Percentiles rank a stretch among this genome's conserved stretches.
Evolutionary conservation across 2,888 invertebrate species (phyloP).

Genomic region (Meiosimyza decipiens): DNA sequence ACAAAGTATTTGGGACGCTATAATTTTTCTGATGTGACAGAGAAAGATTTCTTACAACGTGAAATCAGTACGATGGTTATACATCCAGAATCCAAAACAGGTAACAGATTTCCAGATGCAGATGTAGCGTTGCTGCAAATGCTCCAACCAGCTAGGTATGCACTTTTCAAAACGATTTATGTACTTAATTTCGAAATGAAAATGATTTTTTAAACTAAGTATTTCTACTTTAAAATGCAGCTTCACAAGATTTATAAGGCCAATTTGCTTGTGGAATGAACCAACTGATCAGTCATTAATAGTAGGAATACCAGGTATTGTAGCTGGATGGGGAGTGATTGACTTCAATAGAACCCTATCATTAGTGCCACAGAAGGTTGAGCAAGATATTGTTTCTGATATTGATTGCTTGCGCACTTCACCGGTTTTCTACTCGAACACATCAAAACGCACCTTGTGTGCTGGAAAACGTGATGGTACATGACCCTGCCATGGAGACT

Average conservation of each 20-base stretch:
- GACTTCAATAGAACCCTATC: constrained; percentile 56
- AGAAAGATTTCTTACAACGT: constrained; percentile 43
- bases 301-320: constrained; percentile 65
- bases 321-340: constrained; percentile 69
- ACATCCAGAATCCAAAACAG: constrained; percentile 66
- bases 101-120: constrained; percentile 60
- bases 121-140: constrained; percentile 69
- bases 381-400: constrained; percentile 68
- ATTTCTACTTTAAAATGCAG: constrained; percentile 31
- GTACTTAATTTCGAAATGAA: too few species aligned
- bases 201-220: too few species aligned
- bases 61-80: constrained; percentile 53
- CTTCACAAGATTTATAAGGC: constrained; percentile 51
- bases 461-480: constrained; percentile 60
- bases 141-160: constrained; percentile 52
- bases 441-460: constrained; percentile 58
- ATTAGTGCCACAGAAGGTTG: constrained; percentile 65
- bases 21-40: constrained; percentile 53
- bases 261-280: constrained; percentile 62
- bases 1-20: constrained; percentile 66
- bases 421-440: constrained; percentile 49
- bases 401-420: constrained; percentile 68
- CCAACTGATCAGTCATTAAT: constrained; percentile 54
- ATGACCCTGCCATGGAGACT: constrained; percentile 69
- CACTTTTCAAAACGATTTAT: neutral